phyloP scores from a whole-genome alignment of 1,140 invertebrate genomes.

The Drosophila mayri region DNA sequence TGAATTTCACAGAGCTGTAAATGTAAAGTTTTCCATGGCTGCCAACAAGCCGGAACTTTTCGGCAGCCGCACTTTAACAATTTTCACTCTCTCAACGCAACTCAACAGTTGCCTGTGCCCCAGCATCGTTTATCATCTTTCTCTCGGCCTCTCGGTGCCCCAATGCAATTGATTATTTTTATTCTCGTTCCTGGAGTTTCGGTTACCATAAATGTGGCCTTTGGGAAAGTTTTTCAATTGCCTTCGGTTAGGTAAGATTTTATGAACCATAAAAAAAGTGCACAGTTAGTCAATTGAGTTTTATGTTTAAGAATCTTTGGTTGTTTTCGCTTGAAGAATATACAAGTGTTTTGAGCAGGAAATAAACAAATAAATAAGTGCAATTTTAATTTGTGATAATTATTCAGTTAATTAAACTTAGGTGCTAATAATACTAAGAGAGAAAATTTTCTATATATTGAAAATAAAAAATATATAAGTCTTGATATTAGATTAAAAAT shows the following conservation, averaged over 20 bases:
- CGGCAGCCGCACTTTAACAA: constrained; percentile 25
- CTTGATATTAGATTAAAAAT: no score
- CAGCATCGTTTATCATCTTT: constrained; percentile 41
- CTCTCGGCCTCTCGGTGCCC: constrained; percentile 9
- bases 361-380: not conserved
- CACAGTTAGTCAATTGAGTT: not conserved
- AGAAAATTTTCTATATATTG: not conserved
- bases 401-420: not conserved
- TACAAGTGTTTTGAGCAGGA: not conserved
- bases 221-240: constrained; percentile 61
- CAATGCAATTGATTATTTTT: constrained; percentile 40
- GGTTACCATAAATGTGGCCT: constrained; percentile 28
- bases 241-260: constrained; percentile 37
- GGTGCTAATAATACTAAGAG: not conserved
- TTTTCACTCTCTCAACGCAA: constrained; percentile 38
- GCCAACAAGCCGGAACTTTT: constrained; percentile 63
- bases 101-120: constrained; percentile 13
- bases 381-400: not conserved
- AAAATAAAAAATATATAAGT: no score
- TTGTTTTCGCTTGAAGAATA: not conserved
- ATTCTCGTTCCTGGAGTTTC: constrained; percentile 20
- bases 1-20: constrained; percentile 52
- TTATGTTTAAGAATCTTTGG: not conserved
- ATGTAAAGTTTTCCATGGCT: constrained; percentile 38
- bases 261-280: constrained; percentile 50